Base-by-base conservation (phyloP, 2,797 vertebrate genomes). In the Podargus strigoides region DNA sequence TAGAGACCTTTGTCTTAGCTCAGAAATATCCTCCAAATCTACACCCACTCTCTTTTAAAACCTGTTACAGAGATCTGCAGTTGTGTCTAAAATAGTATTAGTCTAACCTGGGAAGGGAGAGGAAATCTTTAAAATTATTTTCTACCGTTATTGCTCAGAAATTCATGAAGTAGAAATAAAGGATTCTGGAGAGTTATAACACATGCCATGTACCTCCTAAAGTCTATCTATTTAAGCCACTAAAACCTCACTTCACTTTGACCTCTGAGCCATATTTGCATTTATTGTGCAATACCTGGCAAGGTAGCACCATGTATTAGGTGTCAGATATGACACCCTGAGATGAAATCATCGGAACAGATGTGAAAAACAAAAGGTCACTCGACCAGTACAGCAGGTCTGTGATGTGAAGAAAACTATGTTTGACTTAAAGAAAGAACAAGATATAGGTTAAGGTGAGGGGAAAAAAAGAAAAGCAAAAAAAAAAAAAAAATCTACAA, bases 251-350 rank as follows among this genome's bases (percentile, higher is more conserved):
- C 75, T 95, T 93, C 14, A 19, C 67, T 67, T 9, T 80, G 78
- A 75, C 69, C 77, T 84, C 85, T 82, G 83, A 91, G 79, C 39
- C 2, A 0, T 74, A 87, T 96, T 93, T 93, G 53, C 90, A 93
- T 91, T 79, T 86, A 96, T 96, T 97, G 60, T 39, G 73, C 53
- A 95, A 95, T 39, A 87, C 27, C 63, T 91, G 89, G 80, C 77
- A 93, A 90, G 84, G 77, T 27, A 92, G 70, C 27, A 8, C 90
- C 49, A 79, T 17, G 13, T 81, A 64, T 86, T 52, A 83, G 32
- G 44, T 94, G 70, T 86, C 74, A 93, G 67, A 70, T 82, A 32
- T 76, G 89, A 85, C 91, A 82, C 8, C 18, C 28, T 44, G 56
- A 76, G 63, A 59, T 94, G 91, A 94, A 95, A 90, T 81, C 63